A percentile compares a stretch with the other conserved stretches of the same genome.
phyloP scores from a whole-genome alignment of 2,113 vertebrate species.

The Hyaena hyaena region DNA sequence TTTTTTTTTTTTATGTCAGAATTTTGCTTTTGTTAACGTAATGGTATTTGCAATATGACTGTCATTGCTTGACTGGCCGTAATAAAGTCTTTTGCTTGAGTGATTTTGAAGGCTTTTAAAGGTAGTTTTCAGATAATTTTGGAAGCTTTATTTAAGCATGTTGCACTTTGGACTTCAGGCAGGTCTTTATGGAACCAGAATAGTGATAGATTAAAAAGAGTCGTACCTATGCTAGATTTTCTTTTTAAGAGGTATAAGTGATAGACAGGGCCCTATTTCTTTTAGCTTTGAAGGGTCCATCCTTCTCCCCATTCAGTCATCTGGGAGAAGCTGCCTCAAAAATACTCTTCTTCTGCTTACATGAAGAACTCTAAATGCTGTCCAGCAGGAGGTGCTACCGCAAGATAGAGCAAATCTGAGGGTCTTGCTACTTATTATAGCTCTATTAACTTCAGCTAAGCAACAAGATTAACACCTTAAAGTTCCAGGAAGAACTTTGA shows the following conservation, averaged over 20 bases:
- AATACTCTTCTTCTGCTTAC: conserved; percentile 69
- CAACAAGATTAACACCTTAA: conserved; percentile 68
- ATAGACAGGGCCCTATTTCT: conserved; percentile 51
- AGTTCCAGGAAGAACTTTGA: conserved; percentile 76
- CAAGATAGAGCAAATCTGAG: conserved; percentile 43
- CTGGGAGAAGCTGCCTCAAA: conserved; percentile 55
- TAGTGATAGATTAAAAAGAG: conserved; percentile 49
- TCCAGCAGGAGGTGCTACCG: conserved; percentile 81
- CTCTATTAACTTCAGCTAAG: conserved; percentile 40
- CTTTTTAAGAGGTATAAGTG: conserved; percentile 57
- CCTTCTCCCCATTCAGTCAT: conserved; percentile 47
- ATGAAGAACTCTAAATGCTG: conserved; percentile 60
- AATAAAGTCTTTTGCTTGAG: conserved; percentile 21
- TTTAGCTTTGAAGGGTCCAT: conserved; percentile 57
- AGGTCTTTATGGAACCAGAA: conserved; percentile 43
- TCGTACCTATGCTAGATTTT: background rate
- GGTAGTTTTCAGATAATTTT: conserved; percentile 61
- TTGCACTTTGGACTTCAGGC: conserved; percentile 39
- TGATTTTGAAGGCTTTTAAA: conserved; percentile 53
- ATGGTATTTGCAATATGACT: conserved; percentile 34
- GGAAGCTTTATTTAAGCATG: conserved; percentile 38
- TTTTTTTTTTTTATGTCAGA: conserved; percentile 2
- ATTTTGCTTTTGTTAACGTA: conserved; percentile 43
- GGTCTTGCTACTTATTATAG: background rate
- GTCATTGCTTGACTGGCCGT: conserved; percentile 14